Percentiles rank a stretch among this genome's conserved stretches.
These are phyloP conservation scores for Oreochromis tanganicae DNA, from an alignment of 2,113 vertebrate genomes.

Conservation along the genomic window DNA sequence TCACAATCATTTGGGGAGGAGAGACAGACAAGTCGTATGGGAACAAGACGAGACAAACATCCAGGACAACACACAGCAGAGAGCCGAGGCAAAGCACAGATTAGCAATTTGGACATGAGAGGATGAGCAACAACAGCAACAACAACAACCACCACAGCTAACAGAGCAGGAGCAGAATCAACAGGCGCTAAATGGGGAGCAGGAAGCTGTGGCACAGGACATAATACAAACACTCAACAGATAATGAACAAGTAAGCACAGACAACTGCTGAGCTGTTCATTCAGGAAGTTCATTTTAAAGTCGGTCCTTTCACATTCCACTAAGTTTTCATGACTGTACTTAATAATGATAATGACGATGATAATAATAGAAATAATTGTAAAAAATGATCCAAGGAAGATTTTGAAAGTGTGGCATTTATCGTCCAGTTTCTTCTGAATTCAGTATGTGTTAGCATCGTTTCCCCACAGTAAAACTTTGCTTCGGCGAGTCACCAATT, in stretches of 20 bases:
- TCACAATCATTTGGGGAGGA: constrained; percentile 73
- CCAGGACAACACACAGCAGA: constrained; percentile 73
- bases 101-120: constrained; percentile 88
- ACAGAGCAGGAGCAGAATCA: constrained; percentile 51
- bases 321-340: not conserved
- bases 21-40: constrained; percentile 36
- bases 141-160: constrained; percentile 55
- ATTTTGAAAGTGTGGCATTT: not conserved
- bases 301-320: constrained; percentile 24
- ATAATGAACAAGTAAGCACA: constrained; percentile 45
- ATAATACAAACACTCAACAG: constrained; percentile 58
- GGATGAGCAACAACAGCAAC: constrained; percentile 72
- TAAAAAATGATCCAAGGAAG: not conserved
- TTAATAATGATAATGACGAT: not conserved
- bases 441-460: not conserved
- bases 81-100: constrained; percentile 95
- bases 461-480: not conserved
- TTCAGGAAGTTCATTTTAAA: constrained; percentile 58
- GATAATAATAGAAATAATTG: not conserved
- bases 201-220: constrained; percentile 35
- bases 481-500: not conserved
- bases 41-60: constrained; percentile 72
- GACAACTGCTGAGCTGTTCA: constrained; percentile 31
- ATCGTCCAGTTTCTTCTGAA: not conserved
- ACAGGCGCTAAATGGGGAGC: constrained; percentile 6